A percentile compares a stretch with the other conserved stretches of the same genome.
These are phyloP conservation scores for Rana temporaria DNA, from an alignment of 2,113 vertebrate genomes.

Conservation along the genomic window DNA sequence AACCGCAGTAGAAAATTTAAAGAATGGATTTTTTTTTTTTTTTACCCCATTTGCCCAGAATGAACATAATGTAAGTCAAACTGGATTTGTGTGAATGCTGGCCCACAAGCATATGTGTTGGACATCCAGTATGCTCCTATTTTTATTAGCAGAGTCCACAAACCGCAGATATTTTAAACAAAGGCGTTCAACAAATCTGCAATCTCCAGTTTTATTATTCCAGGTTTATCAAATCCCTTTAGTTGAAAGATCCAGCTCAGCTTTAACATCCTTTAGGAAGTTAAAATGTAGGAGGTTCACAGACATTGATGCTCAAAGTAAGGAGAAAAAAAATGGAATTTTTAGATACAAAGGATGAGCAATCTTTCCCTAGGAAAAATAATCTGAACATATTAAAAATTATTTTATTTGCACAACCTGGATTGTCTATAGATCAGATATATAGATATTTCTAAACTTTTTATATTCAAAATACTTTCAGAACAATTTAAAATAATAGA, in stretches of 20 bases:
- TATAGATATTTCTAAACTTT: constrained; percentile 60
- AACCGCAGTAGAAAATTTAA: no score
- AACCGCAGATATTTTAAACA: no score
- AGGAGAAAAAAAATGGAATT: background rate
- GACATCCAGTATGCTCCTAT: no score
- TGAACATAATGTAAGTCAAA: no score
- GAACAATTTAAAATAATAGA: constrained; percentile 17
- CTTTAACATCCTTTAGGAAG: background rate
- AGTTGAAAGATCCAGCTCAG: background rate
- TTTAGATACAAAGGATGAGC: constrained; percentile 5
- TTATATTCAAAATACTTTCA: constrained; percentile 25
- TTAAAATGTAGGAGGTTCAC: background rate
- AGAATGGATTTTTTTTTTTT: no score
- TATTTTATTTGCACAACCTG: constrained; percentile 60
- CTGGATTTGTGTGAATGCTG: no score
- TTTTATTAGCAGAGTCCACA: no score
- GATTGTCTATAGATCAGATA: constrained; percentile 61
- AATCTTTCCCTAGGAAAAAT: constrained; percentile 17
- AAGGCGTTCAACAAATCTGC: no score
- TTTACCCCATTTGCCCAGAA: no score
- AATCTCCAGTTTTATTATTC: no score
- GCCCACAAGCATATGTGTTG: no score
- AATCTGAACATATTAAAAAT: constrained; percentile 10
- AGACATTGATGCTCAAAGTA: background rate
- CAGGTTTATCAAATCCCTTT: no score